Conservation (phyloP, 1,140 invertebrate species). For the Anadara kagoshimensis region DNA sequence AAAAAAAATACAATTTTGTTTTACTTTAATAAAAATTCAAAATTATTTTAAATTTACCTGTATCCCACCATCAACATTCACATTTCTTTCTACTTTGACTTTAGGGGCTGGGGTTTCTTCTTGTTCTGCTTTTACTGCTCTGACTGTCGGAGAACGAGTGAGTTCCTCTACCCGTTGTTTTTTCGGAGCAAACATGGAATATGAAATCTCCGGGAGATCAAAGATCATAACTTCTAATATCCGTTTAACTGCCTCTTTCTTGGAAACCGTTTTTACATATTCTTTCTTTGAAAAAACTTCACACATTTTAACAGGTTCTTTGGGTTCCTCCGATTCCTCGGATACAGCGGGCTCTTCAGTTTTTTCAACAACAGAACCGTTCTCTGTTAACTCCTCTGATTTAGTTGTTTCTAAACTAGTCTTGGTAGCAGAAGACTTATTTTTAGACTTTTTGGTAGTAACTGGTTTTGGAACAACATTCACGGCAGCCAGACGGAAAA, state of each 20-base stretch:
- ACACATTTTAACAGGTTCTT: too few relatives aligned
- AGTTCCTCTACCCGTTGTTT: slow-evolving; percentile 2
- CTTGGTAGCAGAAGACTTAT: too few relatives aligned
- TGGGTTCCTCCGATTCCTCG: too few relatives aligned
- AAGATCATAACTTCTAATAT: slow-evolving; percentile 47
- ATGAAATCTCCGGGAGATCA: slow-evolving; percentile 30
- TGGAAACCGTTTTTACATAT: slow-evolving; percentile 11
- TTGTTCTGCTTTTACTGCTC: neutral
- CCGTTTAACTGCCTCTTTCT: slow-evolving; percentile 30
- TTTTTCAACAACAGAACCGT: too few relatives aligned
- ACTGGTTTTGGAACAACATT: too few relatives aligned
- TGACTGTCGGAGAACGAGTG: slow-evolving; percentile 1
- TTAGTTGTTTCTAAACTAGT: neutral
- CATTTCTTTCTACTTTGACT: neutral
- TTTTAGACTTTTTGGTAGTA: too few relatives aligned
- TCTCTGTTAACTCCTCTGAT: slow-evolving; percentile 6
- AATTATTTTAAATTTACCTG: too few relatives aligned
- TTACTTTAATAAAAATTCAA: too few relatives aligned
- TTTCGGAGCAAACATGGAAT: slow-evolving; percentile 41
- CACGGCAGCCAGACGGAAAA: slow-evolving; percentile 43
- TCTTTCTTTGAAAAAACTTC: neutral
- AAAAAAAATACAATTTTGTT: too few relatives aligned
- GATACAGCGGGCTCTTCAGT: too few relatives aligned
- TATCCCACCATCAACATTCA: too few relatives aligned
- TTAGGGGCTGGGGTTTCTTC: neutral